Evolutionary conservation across 2,797 vertebrate species (phyloP).

Genomic region (Falco rusticolus): DNA sequence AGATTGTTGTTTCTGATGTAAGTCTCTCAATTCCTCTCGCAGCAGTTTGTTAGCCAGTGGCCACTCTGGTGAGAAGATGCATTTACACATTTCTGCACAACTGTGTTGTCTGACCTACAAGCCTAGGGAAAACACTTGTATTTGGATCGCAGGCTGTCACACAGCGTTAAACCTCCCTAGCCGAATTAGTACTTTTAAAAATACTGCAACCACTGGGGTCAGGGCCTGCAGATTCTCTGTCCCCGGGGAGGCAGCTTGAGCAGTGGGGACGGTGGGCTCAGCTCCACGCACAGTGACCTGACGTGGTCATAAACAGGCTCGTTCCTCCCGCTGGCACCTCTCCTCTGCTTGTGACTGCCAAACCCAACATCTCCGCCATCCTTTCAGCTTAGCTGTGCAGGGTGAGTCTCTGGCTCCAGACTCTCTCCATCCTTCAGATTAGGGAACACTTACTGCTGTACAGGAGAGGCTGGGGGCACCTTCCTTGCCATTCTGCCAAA

Average conservation of each 20-base stretch:
- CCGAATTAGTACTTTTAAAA: background rate
- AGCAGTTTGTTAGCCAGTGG: background rate
- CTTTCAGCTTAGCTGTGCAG: background rate
- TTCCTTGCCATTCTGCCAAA: background rate
- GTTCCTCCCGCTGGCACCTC: background rate
- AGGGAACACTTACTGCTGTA: background rate
- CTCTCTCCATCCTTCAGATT: background rate
- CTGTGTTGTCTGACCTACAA: background rate
- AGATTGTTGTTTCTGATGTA: background rate
- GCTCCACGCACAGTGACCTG: background rate
- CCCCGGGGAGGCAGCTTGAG: background rate
- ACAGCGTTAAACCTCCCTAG: background rate
- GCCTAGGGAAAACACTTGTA: background rate
- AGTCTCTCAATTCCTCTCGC: background rate
- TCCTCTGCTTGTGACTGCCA: background rate
- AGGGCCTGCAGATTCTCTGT: background rate
- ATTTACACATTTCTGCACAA: background rate
- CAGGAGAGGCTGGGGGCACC: fast-evolving
- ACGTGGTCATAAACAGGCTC: background rate
- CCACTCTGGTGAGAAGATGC: background rate
- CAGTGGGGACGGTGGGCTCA: background rate
- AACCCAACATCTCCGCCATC: background rate
- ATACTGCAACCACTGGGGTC: background rate
- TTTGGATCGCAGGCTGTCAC: background rate
- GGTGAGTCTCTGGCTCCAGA: background rate